Percentiles rank a stretch among this genome's conserved stretches.
Evolutionary conservation across 2,888 invertebrate species (phyloP).

Genomic region (Ormyrus rosae): DNA sequence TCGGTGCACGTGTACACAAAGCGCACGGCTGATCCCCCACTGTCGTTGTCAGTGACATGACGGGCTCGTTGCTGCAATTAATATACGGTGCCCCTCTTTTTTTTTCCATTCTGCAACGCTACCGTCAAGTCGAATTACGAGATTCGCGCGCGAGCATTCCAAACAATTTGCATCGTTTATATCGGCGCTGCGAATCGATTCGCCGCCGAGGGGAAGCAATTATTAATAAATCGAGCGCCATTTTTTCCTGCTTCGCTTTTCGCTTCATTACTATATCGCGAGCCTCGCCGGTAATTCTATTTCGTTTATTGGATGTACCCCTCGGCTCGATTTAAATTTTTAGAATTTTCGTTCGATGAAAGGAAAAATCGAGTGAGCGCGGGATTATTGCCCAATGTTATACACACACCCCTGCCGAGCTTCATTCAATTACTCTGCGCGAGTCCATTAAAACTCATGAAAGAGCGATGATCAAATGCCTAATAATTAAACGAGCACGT

Average conservation of each 20-base stretch:
- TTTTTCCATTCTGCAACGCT: background rate
- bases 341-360: too few relatives aligned
- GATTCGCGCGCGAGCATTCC: constrained; percentile 15
- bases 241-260: constrained; percentile 2
- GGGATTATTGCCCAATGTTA: too few relatives aligned
- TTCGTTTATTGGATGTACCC: too few relatives aligned
- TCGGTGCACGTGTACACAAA: background rate
- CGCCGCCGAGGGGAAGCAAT: background rate
- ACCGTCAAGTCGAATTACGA: constrained; percentile 36
- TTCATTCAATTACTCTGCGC: background rate
- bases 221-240: constrained; percentile 34
- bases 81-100: constrained; percentile 21
- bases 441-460: background rate
- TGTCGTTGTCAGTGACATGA: constrained; percentile 39
- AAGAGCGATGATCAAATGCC: too few relatives aligned
- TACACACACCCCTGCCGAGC: too few relatives aligned
- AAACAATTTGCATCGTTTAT: constrained; percentile 38
- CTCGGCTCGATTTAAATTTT: too few relatives aligned
- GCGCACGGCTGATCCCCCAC: constrained; percentile 17
- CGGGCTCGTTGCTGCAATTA: constrained; percentile 38
- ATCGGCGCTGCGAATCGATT: constrained; percentile 6
- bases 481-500: background rate
- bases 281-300: too few relatives aligned
- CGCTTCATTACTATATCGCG: background rate
- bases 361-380: too few relatives aligned